These are phyloP conservation scores for Heliconius ismenius DNA, from an alignment of 2,888 invertebrate species.

Conservation along the genomic window DNA sequence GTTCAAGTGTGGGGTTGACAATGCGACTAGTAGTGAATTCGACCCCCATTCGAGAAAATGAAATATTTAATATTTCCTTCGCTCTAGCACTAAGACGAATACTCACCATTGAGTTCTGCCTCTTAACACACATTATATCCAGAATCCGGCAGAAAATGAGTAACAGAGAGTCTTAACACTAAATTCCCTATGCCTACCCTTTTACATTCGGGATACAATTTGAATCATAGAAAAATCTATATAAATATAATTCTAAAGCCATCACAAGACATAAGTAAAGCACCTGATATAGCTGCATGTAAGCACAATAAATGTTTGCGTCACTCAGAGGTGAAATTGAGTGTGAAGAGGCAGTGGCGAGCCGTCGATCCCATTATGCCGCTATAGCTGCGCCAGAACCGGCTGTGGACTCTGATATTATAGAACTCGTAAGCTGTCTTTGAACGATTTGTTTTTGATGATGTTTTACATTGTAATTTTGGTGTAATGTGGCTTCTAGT, in stretches of 20 bases:
- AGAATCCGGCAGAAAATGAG: no score
- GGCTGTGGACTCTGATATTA: constrained; percentile 56
- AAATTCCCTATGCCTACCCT: no score
- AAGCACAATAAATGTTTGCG: constrained; percentile 78
- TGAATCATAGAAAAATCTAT: not conserved
- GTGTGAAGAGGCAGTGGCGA: constrained; percentile 80
- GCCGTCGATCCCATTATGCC: constrained; percentile 81
- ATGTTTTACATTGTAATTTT: constrained; percentile 3
- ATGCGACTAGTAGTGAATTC: no score
- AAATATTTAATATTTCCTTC: no score
- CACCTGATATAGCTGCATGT: constrained; percentile 68
- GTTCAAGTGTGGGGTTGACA: no score
- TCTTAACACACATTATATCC: no score
- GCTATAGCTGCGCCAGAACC: constrained; percentile 74
- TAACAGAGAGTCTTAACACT: no score
- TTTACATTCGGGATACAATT: no score
- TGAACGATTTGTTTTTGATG: constrained; percentile 12
- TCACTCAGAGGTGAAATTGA: constrained; percentile 82
- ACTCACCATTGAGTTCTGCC: no score
- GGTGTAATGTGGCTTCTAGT: not conserved
- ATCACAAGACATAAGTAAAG: constrained; percentile 47
- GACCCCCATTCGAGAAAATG: no score
- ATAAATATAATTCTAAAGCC: not conserved
- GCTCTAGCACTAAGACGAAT: no score
- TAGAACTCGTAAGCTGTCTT: constrained; percentile 16